Evolutionary conservation across 2,797 vertebrate species (phyloP), one percentile per base, ranked within the genome.

Genomic region (Erpetoichthys calabaricus): DNA sequence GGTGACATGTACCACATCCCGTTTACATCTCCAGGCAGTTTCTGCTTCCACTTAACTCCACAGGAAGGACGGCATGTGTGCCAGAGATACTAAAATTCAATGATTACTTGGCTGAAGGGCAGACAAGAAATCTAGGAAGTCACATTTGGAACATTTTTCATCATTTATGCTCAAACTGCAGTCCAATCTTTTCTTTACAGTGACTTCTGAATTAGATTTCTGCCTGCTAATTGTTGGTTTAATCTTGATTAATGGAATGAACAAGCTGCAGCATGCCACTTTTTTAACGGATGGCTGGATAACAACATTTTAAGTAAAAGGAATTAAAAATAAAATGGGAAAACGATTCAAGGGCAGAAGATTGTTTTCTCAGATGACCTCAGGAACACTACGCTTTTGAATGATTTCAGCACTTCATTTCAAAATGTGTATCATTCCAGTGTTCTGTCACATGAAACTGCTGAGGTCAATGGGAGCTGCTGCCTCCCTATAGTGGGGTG

Each of bases 1-100:
- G 49, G 64, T 81, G 81, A 77, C 77, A 78, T 85, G 83, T 81
- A 73, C 66, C 63, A 70, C 68, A 63, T 60, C 61, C 57, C 25
- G 56, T 66, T 65, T 53, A 56, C 61, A 56, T 73, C 73, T 68
- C 67, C 63, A 55, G 74, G 74, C 78, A 59, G 62, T 68, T 68
- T 67, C 70, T 67, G 69, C 72, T 73, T 63, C 68, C 67, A 59
- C 67, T 66, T 70, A 10, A 41, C 44, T 57, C 56, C 41, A 5
- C 9, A 57, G 25, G 1, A 50, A 8, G 68, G 65, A 68, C 56
- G 65, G 56, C 63, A 63, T 59, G 50, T 57, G 53, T 59, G 61
- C 62, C 66, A 60, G 10, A 58, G 62, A 64, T 51, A 53, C 56
- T 44, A 53, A 64, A 64, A 60, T 64, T 47, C 67, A 58, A 65